Conservation (phyloP, 2,797 vertebrate species). For the Trachurus trachurus region DNA sequence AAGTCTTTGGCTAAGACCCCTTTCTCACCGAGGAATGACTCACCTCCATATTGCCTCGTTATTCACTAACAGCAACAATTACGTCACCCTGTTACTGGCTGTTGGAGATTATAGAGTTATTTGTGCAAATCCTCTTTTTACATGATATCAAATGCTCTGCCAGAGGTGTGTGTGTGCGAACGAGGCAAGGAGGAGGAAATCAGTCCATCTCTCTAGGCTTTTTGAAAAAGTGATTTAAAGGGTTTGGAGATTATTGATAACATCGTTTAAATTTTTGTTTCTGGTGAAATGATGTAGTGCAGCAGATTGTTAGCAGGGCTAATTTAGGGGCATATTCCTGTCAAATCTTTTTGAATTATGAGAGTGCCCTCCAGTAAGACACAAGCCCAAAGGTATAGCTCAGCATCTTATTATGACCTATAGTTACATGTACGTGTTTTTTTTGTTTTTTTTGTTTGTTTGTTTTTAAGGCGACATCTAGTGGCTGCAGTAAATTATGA, state of each 20-base stretch:
- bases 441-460: too few species aligned
- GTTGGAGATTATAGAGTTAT: conserved; percentile 78
- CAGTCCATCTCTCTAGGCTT: conserved; percentile 48
- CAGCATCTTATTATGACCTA: too few species aligned
- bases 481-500: too few species aligned
- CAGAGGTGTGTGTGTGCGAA: conserved; percentile 47
- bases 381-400: too few species aligned
- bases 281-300: not conserved
- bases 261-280: not conserved
- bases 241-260: conserved; percentile 58
- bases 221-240: conserved; percentile 62
- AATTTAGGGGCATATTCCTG: too few species aligned
- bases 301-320: not conserved
- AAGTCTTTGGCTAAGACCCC: conserved; percentile 82
- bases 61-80: conserved; percentile 81
- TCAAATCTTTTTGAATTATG: too few species aligned
- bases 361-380: too few species aligned
- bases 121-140: conserved; percentile 82
- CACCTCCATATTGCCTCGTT: conserved; percentile 81
- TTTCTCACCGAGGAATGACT: conserved; percentile 79
- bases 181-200: conserved; percentile 55
- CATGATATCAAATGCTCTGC: conserved; percentile 75
- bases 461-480: too few species aligned
- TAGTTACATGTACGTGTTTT: too few species aligned
- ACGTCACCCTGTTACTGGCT: conserved; percentile 80